Evolutionary conservation across 2,113 vertebrate genomes (phyloP).

Genomic region (Pristiophorus japonicus): DNA sequence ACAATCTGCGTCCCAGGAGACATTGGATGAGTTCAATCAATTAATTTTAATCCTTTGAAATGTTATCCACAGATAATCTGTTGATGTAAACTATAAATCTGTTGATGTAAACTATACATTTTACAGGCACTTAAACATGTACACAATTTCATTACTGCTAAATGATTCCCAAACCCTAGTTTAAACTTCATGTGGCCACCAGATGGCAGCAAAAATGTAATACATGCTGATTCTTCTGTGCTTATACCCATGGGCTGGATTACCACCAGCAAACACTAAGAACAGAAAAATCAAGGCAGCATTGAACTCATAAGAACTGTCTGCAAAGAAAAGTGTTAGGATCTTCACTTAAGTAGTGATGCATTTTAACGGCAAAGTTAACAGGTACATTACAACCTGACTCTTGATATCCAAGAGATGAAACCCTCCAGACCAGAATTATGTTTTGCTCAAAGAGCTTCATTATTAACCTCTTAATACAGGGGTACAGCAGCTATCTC

Average conservation of each 20-base stretch:
- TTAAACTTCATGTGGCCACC: not conserved
- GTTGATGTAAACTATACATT: not conserved
- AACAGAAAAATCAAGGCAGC: not conserved
- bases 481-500: not conserved
- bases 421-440: not conserved
- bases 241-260: not conserved
- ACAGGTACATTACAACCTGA: not conserved
- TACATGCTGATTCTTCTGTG: not conserved
- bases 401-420: not conserved
- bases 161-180: not conserved
- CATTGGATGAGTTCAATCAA: not conserved
- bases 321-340: not conserved
- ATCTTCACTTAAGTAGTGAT: not conserved
- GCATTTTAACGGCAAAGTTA: not conserved
- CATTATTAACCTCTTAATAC: not conserved
- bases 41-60: not conserved
- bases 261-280: not conserved
- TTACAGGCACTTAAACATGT: not conserved
- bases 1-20: not conserved
- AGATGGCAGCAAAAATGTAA: not conserved
- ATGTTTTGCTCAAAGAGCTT: no score
- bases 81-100: not conserved
- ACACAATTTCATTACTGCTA: not conserved
- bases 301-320: not conserved
- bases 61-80: not conserved